Evolutionary conservation across 2,797 vertebrate species (phyloP).

Genomic region (Diplodus sargus): DNA sequence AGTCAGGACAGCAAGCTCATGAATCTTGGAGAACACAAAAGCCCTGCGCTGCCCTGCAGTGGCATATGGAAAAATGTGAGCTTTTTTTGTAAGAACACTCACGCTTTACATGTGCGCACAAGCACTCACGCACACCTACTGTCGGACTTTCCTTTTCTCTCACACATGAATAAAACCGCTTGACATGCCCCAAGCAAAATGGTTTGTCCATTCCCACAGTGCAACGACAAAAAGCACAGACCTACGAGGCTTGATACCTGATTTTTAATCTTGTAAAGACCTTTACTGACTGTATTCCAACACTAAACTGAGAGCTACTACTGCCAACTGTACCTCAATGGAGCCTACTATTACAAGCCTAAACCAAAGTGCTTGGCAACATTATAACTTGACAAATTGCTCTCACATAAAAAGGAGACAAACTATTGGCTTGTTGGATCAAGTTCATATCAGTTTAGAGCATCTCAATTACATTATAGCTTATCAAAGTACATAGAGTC

Average conservation of each 20-base stretch:
- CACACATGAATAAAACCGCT: slow-evolving; percentile 27
- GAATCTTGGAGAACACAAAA: slow-evolving; percentile 51
- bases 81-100: slow-evolving; percentile 17
- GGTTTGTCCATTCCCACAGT: slow-evolving; percentile 32
- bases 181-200: slow-evolving; percentile 39
- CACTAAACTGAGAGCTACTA: neutral
- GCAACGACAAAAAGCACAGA: slow-evolving; percentile 12
- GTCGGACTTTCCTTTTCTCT: slow-evolving; percentile 39
- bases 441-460: neutral
- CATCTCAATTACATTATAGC: slow-evolving; percentile 6
- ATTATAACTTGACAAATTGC: neutral
- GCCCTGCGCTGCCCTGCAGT: slow-evolving; percentile 49
- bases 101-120: slow-evolving; percentile 60
- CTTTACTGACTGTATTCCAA: neutral
- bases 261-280: neutral
- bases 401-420: neutral
- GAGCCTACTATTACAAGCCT: neutral
- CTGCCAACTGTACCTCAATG: neutral
- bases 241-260: neutral
- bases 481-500: neutral
- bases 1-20: slow-evolving; percentile 50
- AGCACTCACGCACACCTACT: slow-evolving; percentile 50
- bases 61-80: slow-evolving; percentile 28
- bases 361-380: neutral
- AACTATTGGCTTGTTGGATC: neutral